Base-by-base conservation (phyloP, 2,113 vertebrate species). In the Sebastes schlegelii region DNA sequence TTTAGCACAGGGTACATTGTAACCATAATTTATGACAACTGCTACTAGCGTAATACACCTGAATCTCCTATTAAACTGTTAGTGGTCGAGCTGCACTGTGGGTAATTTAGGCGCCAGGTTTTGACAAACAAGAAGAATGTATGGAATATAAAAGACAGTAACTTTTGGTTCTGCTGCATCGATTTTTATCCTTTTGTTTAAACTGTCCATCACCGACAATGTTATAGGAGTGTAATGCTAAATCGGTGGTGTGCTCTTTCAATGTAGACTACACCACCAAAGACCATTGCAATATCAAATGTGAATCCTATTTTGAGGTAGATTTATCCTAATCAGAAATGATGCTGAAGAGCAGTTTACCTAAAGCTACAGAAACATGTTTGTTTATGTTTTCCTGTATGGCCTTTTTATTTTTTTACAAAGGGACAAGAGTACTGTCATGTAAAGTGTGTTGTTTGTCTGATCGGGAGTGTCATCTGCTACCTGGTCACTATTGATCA, bases 401-500 rank as follows among this genome's bases (percentile, higher is more conserved):
- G 68, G 40, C 48, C 13, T 61, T 48, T 77, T 60, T 14, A 26
- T 34, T 26, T 65, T 0, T 52, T 12, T 6, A 75, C 60, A 79
- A 49, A 34, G 72, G 43, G 8, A 67, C 67, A 64, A 51, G 26
- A 63, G 65, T 8, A 67, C 79, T 68, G 75, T 88, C 74, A 86
- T 90, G 80, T 67, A 78, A 86, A 93, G 81, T 63, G 77, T 70
- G 17, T n/a, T 74, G 48, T 90, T 92, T 92, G 88, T 91, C 48
- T 48, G 13, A 80, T 10, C 2, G 62, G 75, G 74, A 85, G 84
- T 74, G 89, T 92, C 88, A 88, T 90, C 88, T 93, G 92, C 81
- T 88, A 72, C 82, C 84, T 88, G 82, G 85, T 91, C 86, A 87
- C 77, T 90, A 92, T 92, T 93, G 94, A 93, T 93, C 86, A 69